phyloP scores from a whole-genome alignment of 2,797 vertebrate genomes.

The Siniperca scherzeri region DNA sequence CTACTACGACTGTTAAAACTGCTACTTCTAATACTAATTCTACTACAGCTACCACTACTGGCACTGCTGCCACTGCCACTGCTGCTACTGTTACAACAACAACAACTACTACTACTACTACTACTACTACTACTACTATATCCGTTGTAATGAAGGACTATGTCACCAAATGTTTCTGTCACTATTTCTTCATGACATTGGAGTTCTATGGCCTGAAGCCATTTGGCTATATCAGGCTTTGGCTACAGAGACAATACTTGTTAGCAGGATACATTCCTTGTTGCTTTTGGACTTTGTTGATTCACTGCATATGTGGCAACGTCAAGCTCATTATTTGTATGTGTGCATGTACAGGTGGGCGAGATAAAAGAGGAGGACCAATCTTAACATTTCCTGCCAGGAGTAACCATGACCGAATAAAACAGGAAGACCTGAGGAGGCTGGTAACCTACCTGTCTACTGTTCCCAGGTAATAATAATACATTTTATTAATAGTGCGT shows the following conservation, averaged over 20 bases:
- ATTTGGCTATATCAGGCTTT: neutral
- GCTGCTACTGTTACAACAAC: neutral
- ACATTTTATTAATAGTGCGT: too few species aligned
- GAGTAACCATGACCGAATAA: slow-evolving; percentile 99
- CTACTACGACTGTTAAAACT: neutral
- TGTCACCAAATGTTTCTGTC: too few species aligned
- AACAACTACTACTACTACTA: too few species aligned
- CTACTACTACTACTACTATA: neutral
- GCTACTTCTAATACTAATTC: neutral
- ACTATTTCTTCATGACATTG: neutral
- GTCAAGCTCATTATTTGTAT: neutral
- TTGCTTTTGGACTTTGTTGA: neutral
- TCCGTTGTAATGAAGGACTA: neutral
- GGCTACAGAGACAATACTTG: neutral
- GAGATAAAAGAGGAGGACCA: slow-evolving; percentile 97
- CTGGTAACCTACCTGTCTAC: slow-evolving; percentile 98
- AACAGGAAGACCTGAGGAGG: slow-evolving; percentile 96
- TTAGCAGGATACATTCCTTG: neutral
- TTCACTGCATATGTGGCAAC: too few species aligned
- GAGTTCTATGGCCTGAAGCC: neutral
- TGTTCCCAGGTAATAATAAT: slow-evolving; percentile 91
- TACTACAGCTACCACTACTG: neutral
- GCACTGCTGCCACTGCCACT: neutral
- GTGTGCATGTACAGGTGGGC: slow-evolving; percentile 88
- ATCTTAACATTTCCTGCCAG: slow-evolving; percentile 98